Percentiles rank a stretch among this genome's conserved stretches.
Evolutionary conservation across 1,140 invertebrate species (phyloP).

Genomic region (Muscidifurax raptorellus): DNA sequence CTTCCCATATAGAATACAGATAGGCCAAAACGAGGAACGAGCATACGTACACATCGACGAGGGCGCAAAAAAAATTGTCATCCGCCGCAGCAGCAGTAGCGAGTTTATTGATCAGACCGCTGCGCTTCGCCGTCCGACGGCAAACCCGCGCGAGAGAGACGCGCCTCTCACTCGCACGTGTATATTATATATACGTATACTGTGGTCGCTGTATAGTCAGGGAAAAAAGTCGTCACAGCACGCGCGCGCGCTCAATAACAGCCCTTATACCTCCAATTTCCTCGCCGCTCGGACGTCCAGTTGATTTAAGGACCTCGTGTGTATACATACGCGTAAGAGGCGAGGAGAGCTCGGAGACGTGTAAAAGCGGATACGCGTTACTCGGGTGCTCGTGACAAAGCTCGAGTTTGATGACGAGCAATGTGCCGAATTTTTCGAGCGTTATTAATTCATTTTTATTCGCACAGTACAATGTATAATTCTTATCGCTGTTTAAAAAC

Average conservation of each 20-base stretch:
- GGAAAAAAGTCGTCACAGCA: slow-evolving; percentile 23
- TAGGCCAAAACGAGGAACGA: no score
- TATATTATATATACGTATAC: slow-evolving; percentile 14
- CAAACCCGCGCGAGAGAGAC: neutral
- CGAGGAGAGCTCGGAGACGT: no score
- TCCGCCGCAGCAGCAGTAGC: neutral
- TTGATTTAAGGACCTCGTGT: slow-evolving; percentile 19
- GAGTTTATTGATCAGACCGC: slow-evolving; percentile 4
- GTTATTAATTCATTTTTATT: no score
- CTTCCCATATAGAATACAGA: neutral
- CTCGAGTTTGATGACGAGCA: neutral
- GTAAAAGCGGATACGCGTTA: neutral
- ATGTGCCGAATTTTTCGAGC: no score
- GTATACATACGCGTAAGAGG: neutral
- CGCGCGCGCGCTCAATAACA: slow-evolving; percentile 28
- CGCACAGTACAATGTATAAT: no score
- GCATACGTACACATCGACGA: neutral
- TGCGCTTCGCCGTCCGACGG: slow-evolving; percentile 13
- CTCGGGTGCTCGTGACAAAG: neutral
- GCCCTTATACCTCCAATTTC: slow-evolving; percentile 32
- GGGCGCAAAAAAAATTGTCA: neutral
- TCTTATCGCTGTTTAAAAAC: no score
- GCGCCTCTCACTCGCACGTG: neutral
- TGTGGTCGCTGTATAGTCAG: neutral
- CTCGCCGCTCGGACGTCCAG: neutral